Conservation (phyloP, 2,797 vertebrate genomes). For the Eulemur rubriventer region DNA sequence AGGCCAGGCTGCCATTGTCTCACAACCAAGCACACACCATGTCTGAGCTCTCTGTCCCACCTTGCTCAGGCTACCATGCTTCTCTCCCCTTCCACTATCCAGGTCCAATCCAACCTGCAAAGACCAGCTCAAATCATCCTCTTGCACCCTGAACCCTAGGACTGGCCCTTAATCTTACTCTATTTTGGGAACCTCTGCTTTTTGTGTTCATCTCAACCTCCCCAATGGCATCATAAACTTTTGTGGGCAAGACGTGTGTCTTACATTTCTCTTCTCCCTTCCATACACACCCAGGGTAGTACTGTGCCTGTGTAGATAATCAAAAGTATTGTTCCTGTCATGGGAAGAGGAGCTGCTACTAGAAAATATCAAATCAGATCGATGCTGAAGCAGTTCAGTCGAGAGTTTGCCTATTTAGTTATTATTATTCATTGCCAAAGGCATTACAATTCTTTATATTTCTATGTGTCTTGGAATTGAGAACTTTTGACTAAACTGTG, state of each 20-base stretch:
- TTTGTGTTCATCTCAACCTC: background rate
- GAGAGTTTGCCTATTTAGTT: background rate
- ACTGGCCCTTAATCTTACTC: background rate
- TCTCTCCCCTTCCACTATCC: background rate
- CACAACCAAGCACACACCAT: background rate
- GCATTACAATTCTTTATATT: background rate
- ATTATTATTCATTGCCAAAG: background rate
- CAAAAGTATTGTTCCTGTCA: background rate
- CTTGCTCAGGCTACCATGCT: background rate
- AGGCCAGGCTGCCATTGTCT: background rate
- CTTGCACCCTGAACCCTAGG: background rate
- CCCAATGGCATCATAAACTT: background rate
- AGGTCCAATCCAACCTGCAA: background rate
- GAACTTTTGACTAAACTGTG: background rate
- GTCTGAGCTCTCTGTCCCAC: background rate
- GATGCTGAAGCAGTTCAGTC: background rate
- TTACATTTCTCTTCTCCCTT: background rate
- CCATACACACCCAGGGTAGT: background rate
- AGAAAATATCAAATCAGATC: background rate
- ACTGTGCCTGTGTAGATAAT: background rate
- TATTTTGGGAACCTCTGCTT: constrained; percentile 15
- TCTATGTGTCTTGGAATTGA: background rate
- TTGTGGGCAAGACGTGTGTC: background rate
- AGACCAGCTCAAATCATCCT: background rate
- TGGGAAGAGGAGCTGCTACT: background rate